These are phyloP conservation scores for Cryptocephalus primarius DNA, from an alignment of 2,888 invertebrate genomes.

Conservation along the genomic window DNA sequence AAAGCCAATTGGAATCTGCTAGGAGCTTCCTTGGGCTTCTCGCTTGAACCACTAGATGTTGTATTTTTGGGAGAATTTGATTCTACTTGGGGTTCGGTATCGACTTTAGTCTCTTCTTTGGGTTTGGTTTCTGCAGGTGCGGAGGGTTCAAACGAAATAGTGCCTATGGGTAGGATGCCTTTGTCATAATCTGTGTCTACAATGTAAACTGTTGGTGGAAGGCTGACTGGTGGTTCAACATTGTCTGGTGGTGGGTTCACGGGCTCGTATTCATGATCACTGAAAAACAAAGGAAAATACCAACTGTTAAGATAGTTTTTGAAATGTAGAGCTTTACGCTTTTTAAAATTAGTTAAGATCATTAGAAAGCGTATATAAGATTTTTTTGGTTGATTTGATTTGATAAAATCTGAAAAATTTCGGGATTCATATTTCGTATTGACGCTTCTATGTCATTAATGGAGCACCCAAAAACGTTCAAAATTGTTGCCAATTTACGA, in stretches of 20 bases:
- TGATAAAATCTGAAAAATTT: no score
- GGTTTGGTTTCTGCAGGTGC: background rate
- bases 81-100: background rate
- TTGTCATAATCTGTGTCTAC: constrained; percentile 46
- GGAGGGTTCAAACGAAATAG: background rate
- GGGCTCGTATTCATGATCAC: constrained; percentile 90
- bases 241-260: constrained; percentile 59
- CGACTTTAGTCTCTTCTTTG: background rate
- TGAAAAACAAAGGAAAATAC: constrained; percentile 38
- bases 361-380: no score
- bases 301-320: no score
- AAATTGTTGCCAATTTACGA: no score
- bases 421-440: no score
- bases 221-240: constrained; percentile 9
- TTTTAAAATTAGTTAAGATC: no score
- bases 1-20: constrained; percentile 16
- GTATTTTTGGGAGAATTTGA: background rate
- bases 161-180: constrained; percentile 1
- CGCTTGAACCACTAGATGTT: background rate
- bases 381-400: no score
- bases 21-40: constrained; percentile 7
- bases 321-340: no score
- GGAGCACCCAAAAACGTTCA: no score
- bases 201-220: constrained; percentile 33
- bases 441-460: no score